phyloP scores from a whole-genome alignment of 2,888 invertebrate species.

The Lycaena phlaeas region DNA sequence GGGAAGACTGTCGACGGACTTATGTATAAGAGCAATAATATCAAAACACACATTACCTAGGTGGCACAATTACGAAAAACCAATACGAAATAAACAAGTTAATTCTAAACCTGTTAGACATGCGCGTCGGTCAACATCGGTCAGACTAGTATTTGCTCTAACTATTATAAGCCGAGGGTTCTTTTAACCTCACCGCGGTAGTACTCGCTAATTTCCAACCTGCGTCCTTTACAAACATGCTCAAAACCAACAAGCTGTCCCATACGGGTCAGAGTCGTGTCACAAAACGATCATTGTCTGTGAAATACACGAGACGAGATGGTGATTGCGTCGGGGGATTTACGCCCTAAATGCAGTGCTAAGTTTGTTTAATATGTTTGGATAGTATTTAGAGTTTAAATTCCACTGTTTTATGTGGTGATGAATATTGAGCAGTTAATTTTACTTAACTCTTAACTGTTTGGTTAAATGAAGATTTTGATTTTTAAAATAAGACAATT shows the following conservation, averaged over 20 bases:
- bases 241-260: conserved; percentile 38
- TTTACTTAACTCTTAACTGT: conserved; percentile 18
- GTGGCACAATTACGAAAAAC: conserved; percentile 5
- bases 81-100: conserved; percentile 7
- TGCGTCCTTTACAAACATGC: conserved; percentile 53
- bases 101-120: conserved; percentile 17
- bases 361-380: conserved; percentile 44
- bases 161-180: conserved; percentile 31
- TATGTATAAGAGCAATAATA: no score
- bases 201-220: conserved; percentile 56
- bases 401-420: conserved; percentile 42
- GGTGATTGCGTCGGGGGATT: conserved; percentile 19
- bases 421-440: conserved; percentile 31
- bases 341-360: conserved; percentile 21
- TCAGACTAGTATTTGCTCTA: conserved; percentile 29
- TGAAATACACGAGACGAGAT: neutral
- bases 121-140: conserved; percentile 15
- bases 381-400: conserved; percentile 38
- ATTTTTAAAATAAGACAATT: no score
- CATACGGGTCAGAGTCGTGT: conserved; percentile 30
- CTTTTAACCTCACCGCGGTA: conserved; percentile 57
- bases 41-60: neutral
- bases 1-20: no score
- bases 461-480: neutral
- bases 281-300: neutral